Conservation (phyloP, 1,140 invertebrate species). For the Monomorium pharaonis region DNA sequence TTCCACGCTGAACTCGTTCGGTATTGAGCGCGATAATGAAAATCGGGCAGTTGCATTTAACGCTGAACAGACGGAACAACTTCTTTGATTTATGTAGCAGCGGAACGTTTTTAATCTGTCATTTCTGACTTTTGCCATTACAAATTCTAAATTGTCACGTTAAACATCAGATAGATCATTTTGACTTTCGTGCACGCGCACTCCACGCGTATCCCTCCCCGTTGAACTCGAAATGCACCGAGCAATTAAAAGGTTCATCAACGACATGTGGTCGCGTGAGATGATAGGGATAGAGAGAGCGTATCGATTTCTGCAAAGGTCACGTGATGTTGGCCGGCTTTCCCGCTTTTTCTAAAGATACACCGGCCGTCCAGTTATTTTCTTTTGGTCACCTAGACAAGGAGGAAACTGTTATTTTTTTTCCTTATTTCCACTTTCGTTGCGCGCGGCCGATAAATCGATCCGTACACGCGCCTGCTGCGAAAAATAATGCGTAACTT, state of each 20-base stretch:
- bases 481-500: conserved; percentile 51
- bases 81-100: neutral
- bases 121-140: neutral
- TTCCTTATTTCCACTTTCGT: conserved; percentile 46
- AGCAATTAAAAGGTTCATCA: conserved; percentile 27
- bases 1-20: neutral
- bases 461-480: conserved; percentile 49
- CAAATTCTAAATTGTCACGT: neutral
- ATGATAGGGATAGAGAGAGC: conserved; percentile 26
- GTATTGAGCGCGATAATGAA: neutral
- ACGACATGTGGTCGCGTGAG: conserved; percentile 24
- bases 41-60: neutral
- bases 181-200: neutral
- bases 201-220: neutral
- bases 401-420: conserved; percentile 45
- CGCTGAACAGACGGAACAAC: neutral
- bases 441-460: conserved; percentile 54
- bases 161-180: neutral
- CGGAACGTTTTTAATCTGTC: neutral
- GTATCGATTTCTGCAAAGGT: conserved; percentile 65
- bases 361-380: conserved; percentile 47
- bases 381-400: conserved; percentile 51
- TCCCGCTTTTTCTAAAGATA: conserved; percentile 59
- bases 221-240: neutral
- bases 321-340: conserved; percentile 42